Evolutionary conservation across 2,113 vertebrate genomes (phyloP).

Genomic region (Myotis brandtii): DNA sequence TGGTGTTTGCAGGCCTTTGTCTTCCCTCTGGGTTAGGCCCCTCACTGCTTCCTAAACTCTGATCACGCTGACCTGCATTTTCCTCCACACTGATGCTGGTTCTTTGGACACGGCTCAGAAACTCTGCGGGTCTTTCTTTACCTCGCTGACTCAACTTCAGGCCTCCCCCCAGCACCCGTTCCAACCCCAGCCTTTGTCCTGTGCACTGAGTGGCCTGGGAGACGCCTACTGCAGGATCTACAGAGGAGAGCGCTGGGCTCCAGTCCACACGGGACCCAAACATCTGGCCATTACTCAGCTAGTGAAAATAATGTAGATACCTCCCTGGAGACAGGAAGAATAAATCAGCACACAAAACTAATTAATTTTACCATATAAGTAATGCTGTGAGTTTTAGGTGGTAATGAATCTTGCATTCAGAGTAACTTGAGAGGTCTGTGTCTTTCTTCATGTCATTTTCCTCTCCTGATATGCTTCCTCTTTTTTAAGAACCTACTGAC

Average conservation of each 20-base stretch:
- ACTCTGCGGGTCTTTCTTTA: background rate
- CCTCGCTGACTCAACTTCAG: fast-evolving
- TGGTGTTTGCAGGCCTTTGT: background rate
- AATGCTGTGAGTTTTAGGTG: background rate
- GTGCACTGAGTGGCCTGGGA: background rate
- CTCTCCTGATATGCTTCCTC: background rate
- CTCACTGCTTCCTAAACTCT: background rate
- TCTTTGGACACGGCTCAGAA: background rate
- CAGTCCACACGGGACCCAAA: background rate
- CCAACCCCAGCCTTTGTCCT: background rate
- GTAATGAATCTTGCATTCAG: background rate
- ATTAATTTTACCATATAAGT: background rate
- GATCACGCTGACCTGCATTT: fast-evolving
- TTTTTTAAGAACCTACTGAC: background rate
- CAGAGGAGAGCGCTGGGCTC: background rate
- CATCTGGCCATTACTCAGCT: background rate
- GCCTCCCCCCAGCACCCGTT: background rate
- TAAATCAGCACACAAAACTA: background rate
- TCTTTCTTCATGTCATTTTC: background rate
- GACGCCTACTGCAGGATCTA: background rate
- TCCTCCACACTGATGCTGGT: fast-evolving
- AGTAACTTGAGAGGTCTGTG: background rate
- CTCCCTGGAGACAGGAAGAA: background rate
- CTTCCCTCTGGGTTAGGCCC: too few relatives aligned
- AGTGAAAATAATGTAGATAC: background rate